phyloP scores from a whole-genome alignment of 2,888 invertebrate species.

The Herminia tarsipennalis region DNA sequence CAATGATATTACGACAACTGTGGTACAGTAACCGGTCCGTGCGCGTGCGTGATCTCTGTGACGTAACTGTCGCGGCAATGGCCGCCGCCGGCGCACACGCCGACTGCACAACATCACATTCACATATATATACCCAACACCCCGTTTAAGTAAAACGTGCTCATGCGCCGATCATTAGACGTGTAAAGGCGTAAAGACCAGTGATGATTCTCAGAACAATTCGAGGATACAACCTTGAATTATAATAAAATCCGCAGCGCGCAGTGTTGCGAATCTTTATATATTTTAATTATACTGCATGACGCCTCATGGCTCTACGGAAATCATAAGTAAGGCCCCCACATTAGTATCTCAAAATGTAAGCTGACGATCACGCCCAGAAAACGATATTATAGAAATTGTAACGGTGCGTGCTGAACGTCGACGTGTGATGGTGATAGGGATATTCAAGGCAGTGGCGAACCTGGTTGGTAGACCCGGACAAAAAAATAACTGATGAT shows the following conservation, averaged over 20 bases:
- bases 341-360: too few species aligned
- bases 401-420: too few species aligned
- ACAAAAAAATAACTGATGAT: too few species aligned
- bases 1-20: constrained; percentile 29
- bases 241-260: background rate
- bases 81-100: constrained; percentile 17
- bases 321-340: background rate
- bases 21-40: constrained; percentile 27
- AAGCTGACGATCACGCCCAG: too few species aligned
- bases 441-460: too few species aligned
- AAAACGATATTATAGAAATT: too few species aligned
- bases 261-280: background rate
- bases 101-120: constrained; percentile 8
- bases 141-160: background rate
- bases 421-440: too few species aligned
- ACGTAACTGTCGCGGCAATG: constrained; percentile 28
- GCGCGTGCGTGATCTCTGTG: constrained; percentile 30
- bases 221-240: constrained; percentile 5
- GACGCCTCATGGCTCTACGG: background rate
- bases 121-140: too few species aligned
- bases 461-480: too few species aligned
- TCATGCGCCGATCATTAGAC: background rate
- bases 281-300: too few species aligned
- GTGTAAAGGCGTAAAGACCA: background rate
- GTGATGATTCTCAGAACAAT: background rate